phyloP scores from a whole-genome alignment of 1,140 invertebrate genomes.

The Magallana gigas region DNA sequence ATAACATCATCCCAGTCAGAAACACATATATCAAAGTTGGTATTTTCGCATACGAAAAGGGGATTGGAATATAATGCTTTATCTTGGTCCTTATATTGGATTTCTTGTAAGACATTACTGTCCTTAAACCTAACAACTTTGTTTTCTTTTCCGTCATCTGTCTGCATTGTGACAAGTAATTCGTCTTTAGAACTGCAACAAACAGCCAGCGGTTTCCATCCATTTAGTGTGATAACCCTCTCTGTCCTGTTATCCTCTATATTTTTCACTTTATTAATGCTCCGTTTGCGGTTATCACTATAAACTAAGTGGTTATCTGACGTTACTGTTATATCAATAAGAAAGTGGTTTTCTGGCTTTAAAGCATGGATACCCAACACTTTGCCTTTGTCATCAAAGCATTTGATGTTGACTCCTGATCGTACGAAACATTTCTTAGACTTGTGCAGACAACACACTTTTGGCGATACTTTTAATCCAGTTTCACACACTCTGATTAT shows the following conservation, averaged over 20 bases:
- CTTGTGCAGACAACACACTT: background rate
- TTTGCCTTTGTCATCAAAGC: background rate
- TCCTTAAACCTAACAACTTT: background rate
- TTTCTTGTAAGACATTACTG: background rate
- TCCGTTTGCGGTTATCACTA: background rate
- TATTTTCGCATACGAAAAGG: background rate
- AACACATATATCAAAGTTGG: background rate
- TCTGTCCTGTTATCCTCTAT: background rate
- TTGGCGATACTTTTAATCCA: background rate
- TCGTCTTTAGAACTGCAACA: background rate
- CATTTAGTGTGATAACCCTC: background rate
- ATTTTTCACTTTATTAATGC: background rate
- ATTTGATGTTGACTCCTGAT: background rate
- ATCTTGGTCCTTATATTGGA: background rate
- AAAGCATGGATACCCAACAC: background rate
- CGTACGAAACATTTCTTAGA: background rate
- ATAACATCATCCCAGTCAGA: background rate
- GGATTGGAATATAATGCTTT: background rate
- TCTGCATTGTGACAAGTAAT: background rate
- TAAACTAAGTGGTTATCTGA: background rate
- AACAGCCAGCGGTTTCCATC: background rate
- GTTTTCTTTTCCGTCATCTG: background rate
- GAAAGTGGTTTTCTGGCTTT: background rate
- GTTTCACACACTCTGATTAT: background rate
- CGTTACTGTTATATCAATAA: constrained; percentile 5